These are phyloP conservation scores for Rhineura floridana DNA, from an alignment of 2,113 vertebrate genomes.

Conservation along the genomic window DNA sequence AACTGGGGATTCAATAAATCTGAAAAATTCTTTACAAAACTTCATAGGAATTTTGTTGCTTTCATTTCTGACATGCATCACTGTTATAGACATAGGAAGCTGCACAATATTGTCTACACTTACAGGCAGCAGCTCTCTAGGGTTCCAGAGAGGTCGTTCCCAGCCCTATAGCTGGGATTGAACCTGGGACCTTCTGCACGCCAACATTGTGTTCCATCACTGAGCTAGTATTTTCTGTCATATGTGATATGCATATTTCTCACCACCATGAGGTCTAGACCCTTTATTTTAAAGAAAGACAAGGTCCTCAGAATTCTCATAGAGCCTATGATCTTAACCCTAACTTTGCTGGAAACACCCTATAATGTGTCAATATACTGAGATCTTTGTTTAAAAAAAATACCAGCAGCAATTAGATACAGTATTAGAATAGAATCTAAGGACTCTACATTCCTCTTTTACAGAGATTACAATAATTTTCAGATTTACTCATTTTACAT, in stretches of 20 bases:
- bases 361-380: no score
- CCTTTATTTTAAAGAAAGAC: not conserved
- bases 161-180: no score
- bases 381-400: no score
- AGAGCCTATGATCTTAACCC: not conserved
- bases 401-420: not conserved
- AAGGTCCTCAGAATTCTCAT: not conserved
- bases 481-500: not conserved
- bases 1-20: not conserved
- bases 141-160: no score
- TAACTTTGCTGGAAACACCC: not conserved
- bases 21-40: not conserved
- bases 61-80: not conserved
- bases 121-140: no score
- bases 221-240: no score
- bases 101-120: no score
- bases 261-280: not conserved
- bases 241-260: not conserved
- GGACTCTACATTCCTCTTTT: not conserved
- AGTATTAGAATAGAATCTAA: not conserved
- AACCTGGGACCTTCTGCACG: no score
- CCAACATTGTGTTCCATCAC: no score
- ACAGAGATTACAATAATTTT: not conserved
- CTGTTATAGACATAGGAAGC: not conserved
- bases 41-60: not conserved